Evolutionary conservation across 1,140 invertebrate species (phyloP).

Genomic region (Drosophila auraria): DNA sequence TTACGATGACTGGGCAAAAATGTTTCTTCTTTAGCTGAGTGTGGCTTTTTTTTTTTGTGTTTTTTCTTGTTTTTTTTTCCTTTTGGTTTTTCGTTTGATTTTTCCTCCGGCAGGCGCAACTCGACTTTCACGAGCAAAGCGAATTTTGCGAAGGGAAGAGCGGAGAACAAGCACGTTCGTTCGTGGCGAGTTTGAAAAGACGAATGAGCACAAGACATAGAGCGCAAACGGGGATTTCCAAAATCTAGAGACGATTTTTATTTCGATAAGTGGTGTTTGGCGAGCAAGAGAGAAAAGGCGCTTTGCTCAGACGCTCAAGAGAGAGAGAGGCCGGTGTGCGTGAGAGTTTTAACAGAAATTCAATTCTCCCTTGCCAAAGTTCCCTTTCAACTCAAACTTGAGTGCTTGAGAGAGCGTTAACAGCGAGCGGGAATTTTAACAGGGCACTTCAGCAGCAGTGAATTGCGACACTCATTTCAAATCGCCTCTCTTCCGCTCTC

Average conservation of each 20-base stretch:
- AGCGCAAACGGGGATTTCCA: slow-evolving; percentile 12
- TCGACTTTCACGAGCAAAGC: slow-evolving; percentile 16
- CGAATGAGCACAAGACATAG: slow-evolving; percentile 8
- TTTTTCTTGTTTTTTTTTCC: neutral
- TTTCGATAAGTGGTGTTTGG: neutral
- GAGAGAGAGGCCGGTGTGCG: neutral
- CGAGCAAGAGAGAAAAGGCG: neutral
- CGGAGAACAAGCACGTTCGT: slow-evolving; percentile 6
- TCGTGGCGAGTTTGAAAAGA: slow-evolving; percentile 2
- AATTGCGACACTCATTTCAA: neutral
- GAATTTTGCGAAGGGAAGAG: slow-evolving; percentile 9
- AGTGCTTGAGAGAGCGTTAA: neutral
- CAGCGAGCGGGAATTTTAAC: neutral
- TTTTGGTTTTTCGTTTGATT: slow-evolving; percentile 10
- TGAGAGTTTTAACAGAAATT: neutral
- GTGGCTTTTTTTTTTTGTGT: slow-evolving; percentile 3
- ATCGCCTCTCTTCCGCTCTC: slow-evolving; percentile 12
- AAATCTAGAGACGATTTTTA: neutral
- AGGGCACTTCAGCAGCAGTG: neutral
- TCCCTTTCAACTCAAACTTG: neutral
- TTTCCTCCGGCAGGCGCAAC: slow-evolving; percentile 20
- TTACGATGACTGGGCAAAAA: slow-evolving; percentile 26
- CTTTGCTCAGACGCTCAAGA: neutral
- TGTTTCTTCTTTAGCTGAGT: slow-evolving; percentile 17
- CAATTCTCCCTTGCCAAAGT: neutral